phyloP scores from a whole-genome alignment of 2,113 vertebrate species.

The Himantopus leucocephalus region DNA sequence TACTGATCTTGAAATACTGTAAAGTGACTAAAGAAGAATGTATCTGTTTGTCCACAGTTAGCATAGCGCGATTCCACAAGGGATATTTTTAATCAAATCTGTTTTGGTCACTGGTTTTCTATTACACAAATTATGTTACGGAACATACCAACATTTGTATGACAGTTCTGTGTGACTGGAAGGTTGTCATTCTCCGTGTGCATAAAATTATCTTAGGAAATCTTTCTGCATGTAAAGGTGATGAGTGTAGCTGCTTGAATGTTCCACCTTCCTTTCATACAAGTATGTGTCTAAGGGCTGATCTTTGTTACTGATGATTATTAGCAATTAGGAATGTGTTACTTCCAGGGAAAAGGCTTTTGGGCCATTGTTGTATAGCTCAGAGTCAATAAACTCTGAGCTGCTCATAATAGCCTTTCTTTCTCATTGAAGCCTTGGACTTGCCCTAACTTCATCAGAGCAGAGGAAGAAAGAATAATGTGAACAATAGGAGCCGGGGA shows the following conservation, averaged over 20 bases:
- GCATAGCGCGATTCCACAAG: background rate
- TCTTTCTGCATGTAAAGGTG: background rate
- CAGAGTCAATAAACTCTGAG: constrained; percentile 71
- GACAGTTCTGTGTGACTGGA: background rate
- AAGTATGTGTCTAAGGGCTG: constrained; percentile 1
- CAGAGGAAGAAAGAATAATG: constrained; percentile 32
- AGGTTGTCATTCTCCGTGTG: background rate
- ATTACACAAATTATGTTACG: background rate
- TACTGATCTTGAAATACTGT: background rate
- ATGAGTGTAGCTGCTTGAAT: background rate
- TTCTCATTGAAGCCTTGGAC: constrained; percentile 63
- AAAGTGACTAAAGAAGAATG: background rate
- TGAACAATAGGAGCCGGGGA: constrained; percentile 69
- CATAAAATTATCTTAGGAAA: background rate
- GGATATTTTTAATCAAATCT: background rate
- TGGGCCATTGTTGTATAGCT: constrained; percentile 44
- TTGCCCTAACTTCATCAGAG: constrained; percentile 73
- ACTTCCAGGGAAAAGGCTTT: constrained; percentile 48
- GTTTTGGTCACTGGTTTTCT: background rate
- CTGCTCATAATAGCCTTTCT: constrained; percentile 70
- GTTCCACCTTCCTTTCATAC: background rate
- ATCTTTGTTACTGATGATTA: constrained; percentile 8
- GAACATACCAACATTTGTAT: background rate
- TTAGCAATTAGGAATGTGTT: constrained; percentile 67
- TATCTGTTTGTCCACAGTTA: background rate